Base-by-base conservation (phyloP, 2,888 invertebrate genomes). In the Tetramorium bicarinatum region DNA sequence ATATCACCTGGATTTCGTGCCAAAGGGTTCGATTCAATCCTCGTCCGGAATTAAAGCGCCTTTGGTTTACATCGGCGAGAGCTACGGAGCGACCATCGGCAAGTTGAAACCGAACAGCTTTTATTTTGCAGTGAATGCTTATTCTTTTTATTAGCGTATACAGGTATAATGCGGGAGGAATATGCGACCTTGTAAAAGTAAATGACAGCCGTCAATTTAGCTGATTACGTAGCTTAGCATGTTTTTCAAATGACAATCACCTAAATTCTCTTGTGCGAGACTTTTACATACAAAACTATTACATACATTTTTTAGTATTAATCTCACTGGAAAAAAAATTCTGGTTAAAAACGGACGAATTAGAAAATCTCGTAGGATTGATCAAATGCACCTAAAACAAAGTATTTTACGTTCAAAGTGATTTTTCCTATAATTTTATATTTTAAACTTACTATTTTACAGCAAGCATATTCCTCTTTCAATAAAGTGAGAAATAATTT, bases 21-120 rank as follows among this genome's bases (percentile, higher is more conserved):
- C 47, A 47, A 67, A 67, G 29, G 47, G 2, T 67, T 29, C 66
- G 18, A 67, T 47, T 29, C 44, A 67, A 67, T 67, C 29, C 66
- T 67, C 47, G 47, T 47, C 29, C 66, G 66, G 47, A 47, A 67
- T 75, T 49, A 76, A 62, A 47, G 38, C 21, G 47, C 34, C 34
- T 18, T 59, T 15, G 47, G 61, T 29, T 54, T 21, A 64, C 75
- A 21, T 38, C 76, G 41, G 34, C n/a, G 29, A 41, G 66, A 77
- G 64, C 41, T 29, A 66, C 25, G 4, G 66, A 29, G 41, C 0
- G 18, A 25, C 44, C 3, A 25, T 47, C 3, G 47, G 18, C 0
- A 67, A 41, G 4, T 2, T 47, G 9, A 47, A 44, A 67, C 29
- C 29, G 29, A 29, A 67, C 25, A 29, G 66, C 7, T 47, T 6